Base-by-base conservation (phyloP, 2,797 vertebrate species). In the Erpetoichthys calabaricus region DNA sequence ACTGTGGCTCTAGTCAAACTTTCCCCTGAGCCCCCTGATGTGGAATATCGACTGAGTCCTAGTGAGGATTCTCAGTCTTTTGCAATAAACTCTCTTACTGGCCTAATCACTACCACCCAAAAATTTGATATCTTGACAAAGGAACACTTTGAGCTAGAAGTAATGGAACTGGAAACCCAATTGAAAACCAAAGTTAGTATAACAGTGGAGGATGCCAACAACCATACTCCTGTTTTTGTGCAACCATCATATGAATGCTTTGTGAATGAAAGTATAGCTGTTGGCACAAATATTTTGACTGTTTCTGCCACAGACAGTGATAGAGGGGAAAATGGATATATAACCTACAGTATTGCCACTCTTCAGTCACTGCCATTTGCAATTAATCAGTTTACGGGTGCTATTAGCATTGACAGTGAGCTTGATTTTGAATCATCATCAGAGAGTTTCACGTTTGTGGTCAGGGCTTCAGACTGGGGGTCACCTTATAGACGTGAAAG, bases 391-490 rank as follows among this genome's bases (percentile, higher is more conserved):
- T 99, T 99, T 75, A 93, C 91, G 10, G 96, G 96, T 57, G 64
- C 89, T 41, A 82, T 99, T 68, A 91, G 81, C 67, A 95, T 89
- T 44, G 90, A 81, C 3, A 85, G 88, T 68, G 88, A 91, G 59
- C 59, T 99, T 57, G 96, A 99, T 76, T 99, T 94, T 78, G 96
- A 99, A 65, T 92, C 91, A 1, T 91, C 86, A 42, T 80, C 88
- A 7, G 92, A 97, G 73, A 93, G 73, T 47, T 96, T 92, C 68
- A 78, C 83, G 62, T 95, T 99, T 71, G 78, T 88, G 1, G 89
- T 96, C 25, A 82, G 95, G 68, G 96, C 94, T n/a, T 99, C 96
- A 0, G 96, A 99, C 66, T 99, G 96, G 96, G 96, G 96, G 5
- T 91, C 92, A 1, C 96, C 96, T 0, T 98, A 98, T 62, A 88